Base-by-base conservation (phyloP, 2,797 vertebrate species). In the Malurus leucopterus region DNA sequence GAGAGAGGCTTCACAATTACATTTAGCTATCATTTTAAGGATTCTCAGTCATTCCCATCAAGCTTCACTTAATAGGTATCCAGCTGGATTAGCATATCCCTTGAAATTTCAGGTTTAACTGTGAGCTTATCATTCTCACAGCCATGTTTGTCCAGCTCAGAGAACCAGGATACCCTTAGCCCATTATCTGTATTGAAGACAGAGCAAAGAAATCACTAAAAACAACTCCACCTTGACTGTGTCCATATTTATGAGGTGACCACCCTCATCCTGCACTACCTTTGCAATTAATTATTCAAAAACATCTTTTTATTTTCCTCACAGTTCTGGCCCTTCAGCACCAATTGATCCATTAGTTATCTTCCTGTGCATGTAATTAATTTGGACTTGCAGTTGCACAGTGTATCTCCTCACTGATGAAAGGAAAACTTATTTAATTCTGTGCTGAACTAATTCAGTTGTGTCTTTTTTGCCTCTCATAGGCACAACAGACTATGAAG, bases 401-500 rank as follows among this genome's bases (percentile, higher is more conserved):
- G 8, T 9, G 14, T 54, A 47, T 64, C 47, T 63, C 7, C 18
- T 73, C 32, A 43, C 4, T 40, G 27, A 12, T 10, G n/a, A 54
- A 73, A 27, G 9, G 3, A 11, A 23, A 53, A 23, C 2, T 53
- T 65, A 44, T 27, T 79, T 3, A 47, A 64, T 76, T 70, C 4
- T 20, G 8, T 57, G 3, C 2, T 62, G 23, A 65, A 41, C 30
- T 58, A 55, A 23, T 62, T 65, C 2, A 13, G 1, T 46, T 32
- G 2, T 9, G 2, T 12, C 15, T 34, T 69, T 69, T 62, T 86
- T 58, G 38, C 20, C 67, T 11, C 15, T 68, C 13, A 71, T 6
- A 50, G 24, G 4, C n/a, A 34, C 6, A 51, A 61, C 5, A 3
- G 4, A 34, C 5, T 13, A 13, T 1, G 2, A 54, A 47, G 26